Base-by-base conservation (phyloP, 2,113 vertebrate species). In the Sylvietta virens region DNA sequence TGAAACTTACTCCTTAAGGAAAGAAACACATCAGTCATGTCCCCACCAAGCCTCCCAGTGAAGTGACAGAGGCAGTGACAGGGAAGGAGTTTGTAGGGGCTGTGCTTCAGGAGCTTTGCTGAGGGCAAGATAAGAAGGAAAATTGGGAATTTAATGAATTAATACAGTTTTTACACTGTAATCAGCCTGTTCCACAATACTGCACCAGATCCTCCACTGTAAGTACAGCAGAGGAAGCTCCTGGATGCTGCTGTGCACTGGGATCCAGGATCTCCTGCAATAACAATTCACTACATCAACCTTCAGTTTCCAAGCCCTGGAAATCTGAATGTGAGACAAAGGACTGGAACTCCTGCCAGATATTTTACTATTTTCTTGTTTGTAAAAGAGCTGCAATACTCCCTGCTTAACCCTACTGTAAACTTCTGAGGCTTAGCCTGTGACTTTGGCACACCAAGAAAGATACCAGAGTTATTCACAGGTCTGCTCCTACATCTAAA, bases 61-160 rank as follows among this genome's bases (percentile, higher is more conserved):
- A 76, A 50, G 51, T 0, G 0, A 24, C 61, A 56, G 18, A 60
- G 44, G 40, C 0, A 7, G 15, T n/a, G 62, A 24, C 39, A 69
- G 40, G 19, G 37, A 42, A 53, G 30, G 62, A 23, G 10, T 35
- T 56, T 13, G 37, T 1, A 61, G 21, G 10, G n/a, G 22, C 21
- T 40, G 44, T n/a, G 54, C 19, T 30, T 48, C 40, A 31, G 51
- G 15, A 73, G 50, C 35, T 69, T 54, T 48, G 27, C 48, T 67
- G 54, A 65, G 22, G 37, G 51, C 33, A 57, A 10, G 23, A 62
- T 16, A 8, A 77, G 44, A 19, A 78, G 31, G 54, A 39, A 73
- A 90, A 79, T 0, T 2, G 42, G 31, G 26, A 45, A 9, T 40
- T 69, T 20, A 60, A 73, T 67, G 77, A 77, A 56, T 28, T 7